phyloP scores from a whole-genome alignment of 2,888 invertebrate genomes.

The Hyles lineata region DNA sequence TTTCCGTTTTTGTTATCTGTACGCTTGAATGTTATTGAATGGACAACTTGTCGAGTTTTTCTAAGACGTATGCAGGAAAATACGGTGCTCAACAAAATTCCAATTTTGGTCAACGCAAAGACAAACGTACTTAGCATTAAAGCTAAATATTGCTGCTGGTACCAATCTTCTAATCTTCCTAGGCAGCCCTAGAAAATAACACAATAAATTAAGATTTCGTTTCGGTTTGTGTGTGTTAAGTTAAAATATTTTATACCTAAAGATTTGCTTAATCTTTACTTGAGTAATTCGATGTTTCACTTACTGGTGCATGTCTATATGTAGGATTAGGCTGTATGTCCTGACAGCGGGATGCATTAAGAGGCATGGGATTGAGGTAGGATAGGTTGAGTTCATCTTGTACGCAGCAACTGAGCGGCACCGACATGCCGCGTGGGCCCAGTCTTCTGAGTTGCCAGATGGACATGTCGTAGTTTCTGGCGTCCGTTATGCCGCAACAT shows the following conservation, averaged over 20 bases:
- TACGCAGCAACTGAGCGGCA: slow-evolving; percentile 90
- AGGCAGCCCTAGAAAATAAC: slow-evolving; percentile 86
- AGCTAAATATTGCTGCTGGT: slow-evolving; percentile 89
- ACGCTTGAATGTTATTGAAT: slow-evolving; percentile 69
- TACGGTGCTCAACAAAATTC: slow-evolving; percentile 88
- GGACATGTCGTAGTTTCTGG: slow-evolving; percentile 92
- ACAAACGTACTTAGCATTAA: slow-evolving; percentile 88
- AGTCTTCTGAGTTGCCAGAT: slow-evolving; percentile 91
- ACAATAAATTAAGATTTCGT: not conserved
- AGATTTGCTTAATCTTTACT: too few species aligned
- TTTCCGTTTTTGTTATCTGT: slow-evolving; percentile 73
- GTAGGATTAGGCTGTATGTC: slow-evolving; percentile 84
- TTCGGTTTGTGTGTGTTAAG: not conserved
- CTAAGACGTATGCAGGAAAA: slow-evolving; percentile 88
- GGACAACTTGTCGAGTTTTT: slow-evolving; percentile 77
- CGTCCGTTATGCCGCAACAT: slow-evolving; percentile 92
- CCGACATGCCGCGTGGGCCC: slow-evolving; percentile 88
- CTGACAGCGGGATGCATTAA: slow-evolving; percentile 90
- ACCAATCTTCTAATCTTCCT: slow-evolving; percentile 89
- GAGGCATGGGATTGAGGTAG: slow-evolving; percentile 90
- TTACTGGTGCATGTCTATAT: slow-evolving; percentile 86
- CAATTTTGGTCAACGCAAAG: slow-evolving; percentile 89
- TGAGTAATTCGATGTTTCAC: slow-evolving; percentile 5
- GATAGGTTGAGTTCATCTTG: slow-evolving; percentile 84
- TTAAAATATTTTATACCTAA: too few species aligned